Percentiles rank a stretch among this genome's conserved stretches.
These are phyloP conservation scores for Poecilia gillii DNA, from an alignment of 2,797 vertebrate species.

Conservation along the genomic window DNA sequence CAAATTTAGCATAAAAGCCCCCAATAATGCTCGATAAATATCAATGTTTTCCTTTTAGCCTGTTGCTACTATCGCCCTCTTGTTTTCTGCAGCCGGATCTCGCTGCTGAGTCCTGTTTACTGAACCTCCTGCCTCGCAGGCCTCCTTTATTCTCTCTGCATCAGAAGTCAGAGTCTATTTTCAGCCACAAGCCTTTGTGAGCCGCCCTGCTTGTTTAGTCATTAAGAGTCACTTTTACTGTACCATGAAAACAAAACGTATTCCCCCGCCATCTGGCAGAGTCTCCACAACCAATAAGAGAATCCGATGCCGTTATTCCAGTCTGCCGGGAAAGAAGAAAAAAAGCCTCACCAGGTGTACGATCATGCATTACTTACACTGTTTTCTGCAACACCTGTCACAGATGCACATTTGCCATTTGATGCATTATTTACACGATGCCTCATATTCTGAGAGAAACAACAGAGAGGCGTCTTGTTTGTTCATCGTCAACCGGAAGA, in stretches of 20 bases:
- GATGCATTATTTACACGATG: conserved; percentile 4
- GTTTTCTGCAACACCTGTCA: conserved; percentile 2
- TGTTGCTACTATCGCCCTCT: background rate
- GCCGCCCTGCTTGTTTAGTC: conserved; percentile 10
- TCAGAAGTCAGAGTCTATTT: conserved; percentile 17
- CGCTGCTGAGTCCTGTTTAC: background rate
- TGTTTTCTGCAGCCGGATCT: no score
- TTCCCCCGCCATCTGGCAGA: background rate
- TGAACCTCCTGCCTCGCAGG: background rate
- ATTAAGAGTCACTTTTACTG: background rate
- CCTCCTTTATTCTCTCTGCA: background rate
- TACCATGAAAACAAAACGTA: background rate
- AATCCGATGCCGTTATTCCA: background rate
- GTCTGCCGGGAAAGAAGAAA: background rate
- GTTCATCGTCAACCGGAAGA: background rate
- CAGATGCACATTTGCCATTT: conserved; percentile 7
- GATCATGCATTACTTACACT: background rate
- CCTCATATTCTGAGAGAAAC: background rate
- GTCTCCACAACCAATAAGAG: background rate
- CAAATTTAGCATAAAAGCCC: background rate
- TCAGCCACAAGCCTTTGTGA: conserved; percentile 14
- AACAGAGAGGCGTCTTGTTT: background rate
- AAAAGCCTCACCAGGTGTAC: conserved; percentile 4
- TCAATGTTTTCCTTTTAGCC: background rate
- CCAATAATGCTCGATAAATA: background rate